phyloP scores from a whole-genome alignment of 2,113 vertebrate genomes.

The Dicentrarchus labrax region DNA sequence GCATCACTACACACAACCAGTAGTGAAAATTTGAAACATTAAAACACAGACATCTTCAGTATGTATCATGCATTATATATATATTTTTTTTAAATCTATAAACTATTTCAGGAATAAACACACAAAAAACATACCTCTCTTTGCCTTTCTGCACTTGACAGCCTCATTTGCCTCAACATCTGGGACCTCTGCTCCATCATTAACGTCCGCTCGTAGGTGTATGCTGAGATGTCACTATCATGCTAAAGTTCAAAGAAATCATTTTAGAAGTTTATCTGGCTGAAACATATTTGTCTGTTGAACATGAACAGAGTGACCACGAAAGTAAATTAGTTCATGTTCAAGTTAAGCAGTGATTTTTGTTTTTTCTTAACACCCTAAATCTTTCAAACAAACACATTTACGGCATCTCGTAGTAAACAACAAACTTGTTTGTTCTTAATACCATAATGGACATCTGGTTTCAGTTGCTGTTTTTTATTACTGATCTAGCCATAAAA shows the following conservation, averaged over 20 bases:
- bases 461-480: conserved; percentile 5
- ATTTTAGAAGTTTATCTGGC: background rate
- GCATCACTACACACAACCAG: background rate
- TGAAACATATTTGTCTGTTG: background rate
- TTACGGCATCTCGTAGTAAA: background rate
- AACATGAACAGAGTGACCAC: background rate
- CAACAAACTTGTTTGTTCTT: background rate
- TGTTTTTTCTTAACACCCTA: background rate
- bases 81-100: background rate
- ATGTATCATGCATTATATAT: background rate
- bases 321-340: background rate
- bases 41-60: background rate
- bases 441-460: background rate
- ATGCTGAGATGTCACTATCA: conserved; percentile 97
- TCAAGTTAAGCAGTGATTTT: background rate
- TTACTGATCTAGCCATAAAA: background rate
- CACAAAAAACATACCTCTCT: conserved; percentile 88
- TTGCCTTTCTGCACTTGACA: conserved; percentile 94
- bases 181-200: conserved; percentile 99
- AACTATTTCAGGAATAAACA: background rate
- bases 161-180: conserved; percentile 97
- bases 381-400: background rate
- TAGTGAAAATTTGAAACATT: background rate
- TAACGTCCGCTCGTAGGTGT: conserved; percentile 96
- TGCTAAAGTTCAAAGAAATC: conserved; percentile 82